Evolutionary conservation across 1,140 invertebrate species (phyloP).

Genomic region (Catajapyx aquilonaris): DNA sequence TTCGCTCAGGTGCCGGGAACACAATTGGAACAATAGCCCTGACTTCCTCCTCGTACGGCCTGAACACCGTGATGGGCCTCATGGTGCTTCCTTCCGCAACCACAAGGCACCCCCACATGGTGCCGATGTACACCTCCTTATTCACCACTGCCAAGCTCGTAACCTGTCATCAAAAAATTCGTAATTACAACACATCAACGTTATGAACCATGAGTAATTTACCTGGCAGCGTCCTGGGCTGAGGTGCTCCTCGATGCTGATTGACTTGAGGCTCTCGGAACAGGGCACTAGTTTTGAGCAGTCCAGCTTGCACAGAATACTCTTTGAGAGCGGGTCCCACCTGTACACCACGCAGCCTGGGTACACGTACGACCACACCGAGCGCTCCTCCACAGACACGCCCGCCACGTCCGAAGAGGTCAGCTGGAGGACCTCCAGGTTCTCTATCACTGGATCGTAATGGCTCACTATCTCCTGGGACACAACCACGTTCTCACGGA

Average conservation of each 20-base stretch:
- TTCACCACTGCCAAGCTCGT: constrained; percentile 49
- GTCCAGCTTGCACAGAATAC: constrained; percentile 58
- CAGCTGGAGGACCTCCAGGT: constrained; percentile 36
- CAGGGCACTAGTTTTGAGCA: constrained; percentile 80
- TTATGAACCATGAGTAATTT: constrained; percentile 11
- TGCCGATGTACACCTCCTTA: constrained; percentile 59
- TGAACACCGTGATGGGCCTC: constrained; percentile 68
- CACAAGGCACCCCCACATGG: constrained; percentile 77
- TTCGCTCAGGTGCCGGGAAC: not conserved
- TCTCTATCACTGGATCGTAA: constrained; percentile 29
- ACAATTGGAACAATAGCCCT: constrained; percentile 16
- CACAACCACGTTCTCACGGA: constrained; percentile 33
- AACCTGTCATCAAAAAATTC: constrained; percentile 27
- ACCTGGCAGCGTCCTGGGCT: constrained; percentile 56
- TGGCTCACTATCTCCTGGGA: constrained; percentile 36
- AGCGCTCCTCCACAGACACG: constrained; percentile 21
- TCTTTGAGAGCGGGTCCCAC: constrained; percentile 43
- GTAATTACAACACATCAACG: not conserved
- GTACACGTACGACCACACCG: constrained; percentile 56
- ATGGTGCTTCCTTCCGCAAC: constrained; percentile 59
- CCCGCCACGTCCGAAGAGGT: constrained; percentile 22
- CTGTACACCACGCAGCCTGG: constrained; percentile 66
- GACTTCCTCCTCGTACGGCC: constrained; percentile 72
- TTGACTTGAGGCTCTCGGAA: constrained; percentile 75
- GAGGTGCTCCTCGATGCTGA: constrained; percentile 70